Evolutionary conservation across 92 coral and sea anemone genomes (phyloP), one percentile per base, ranked within the genome.

Genomic region (Siderastrea radians): DNA sequence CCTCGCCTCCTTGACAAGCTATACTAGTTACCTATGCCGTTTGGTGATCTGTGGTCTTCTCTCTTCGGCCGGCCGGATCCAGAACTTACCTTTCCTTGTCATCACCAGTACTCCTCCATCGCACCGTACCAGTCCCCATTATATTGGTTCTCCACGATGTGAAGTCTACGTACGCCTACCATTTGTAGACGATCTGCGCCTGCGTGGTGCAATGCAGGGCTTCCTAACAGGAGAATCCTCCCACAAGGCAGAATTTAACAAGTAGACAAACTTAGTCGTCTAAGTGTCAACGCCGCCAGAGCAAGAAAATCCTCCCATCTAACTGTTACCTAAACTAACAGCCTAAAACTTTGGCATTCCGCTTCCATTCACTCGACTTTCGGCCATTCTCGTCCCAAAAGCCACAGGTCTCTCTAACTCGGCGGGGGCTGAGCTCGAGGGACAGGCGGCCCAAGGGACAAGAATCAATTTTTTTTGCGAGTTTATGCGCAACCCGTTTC

Each of bases 101-200:
- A 6, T 11, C 61, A 5, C 2, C 12, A 55, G 61, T 26, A 26
- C 38, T 26, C 38, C 38, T 26, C 38, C 38, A 26, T 26, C 38
- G 38, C 38, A 26, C 38, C 12, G 12, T 2, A 55, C 12, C 10
- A 55, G 61, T 26, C 38, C 38, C 38, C 38, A 26, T 26, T 26
- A 26, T 26, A 26, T 26, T 26, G 38, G 38, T 14, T 55, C 12
- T 8, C 61, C 12, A 7, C 26, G 66, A 3, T 26, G 1, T 61
- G 66, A 61, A 61, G 66, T 13, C 66, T 61, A 14, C 66, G 5
- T 61, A 61, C 66, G 66, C 19, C 66, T 61, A 61, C 66, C 19
- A 61, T 61, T 13, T 10, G 66, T 61, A 61, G 66, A 61, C 66
- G 66, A 61, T 61, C 66, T 61, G 66, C 66, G 66, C 66, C 66